phyloP scores from a whole-genome alignment of 2,113 vertebrate genomes.

The Oophaga pumilio region DNA sequence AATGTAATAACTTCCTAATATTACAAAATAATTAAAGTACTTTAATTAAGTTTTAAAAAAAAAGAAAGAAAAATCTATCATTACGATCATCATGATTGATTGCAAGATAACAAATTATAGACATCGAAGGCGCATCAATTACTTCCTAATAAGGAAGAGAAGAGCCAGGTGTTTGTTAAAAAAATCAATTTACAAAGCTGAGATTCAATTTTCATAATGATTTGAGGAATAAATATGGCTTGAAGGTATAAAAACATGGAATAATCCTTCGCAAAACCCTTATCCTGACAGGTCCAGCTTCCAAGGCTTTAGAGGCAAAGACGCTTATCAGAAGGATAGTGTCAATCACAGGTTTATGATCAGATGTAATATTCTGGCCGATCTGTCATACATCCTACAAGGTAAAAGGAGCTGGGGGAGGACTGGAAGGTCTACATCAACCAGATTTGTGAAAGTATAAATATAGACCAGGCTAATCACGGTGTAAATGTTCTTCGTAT shows the following conservation, averaged over 20 bases:
- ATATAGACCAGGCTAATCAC: neutral
- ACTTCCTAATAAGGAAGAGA: constrained; percentile 37
- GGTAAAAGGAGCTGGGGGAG: neutral
- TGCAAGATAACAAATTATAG: constrained; percentile 36
- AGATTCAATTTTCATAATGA: constrained; percentile 40
- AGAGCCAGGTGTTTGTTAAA: constrained; percentile 38
- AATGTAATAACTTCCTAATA: neutral
- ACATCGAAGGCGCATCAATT: constrained; percentile 24
- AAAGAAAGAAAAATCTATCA: constrained; percentile 22
- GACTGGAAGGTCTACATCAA: neutral
- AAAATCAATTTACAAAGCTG: constrained; percentile 33
- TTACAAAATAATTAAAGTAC: constrained; percentile 44
- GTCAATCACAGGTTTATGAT: neutral
- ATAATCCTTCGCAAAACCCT: neutral
- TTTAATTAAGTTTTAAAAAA: neutral
- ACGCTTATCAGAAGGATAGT: neutral
- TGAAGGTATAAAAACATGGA: constrained; percentile 13
- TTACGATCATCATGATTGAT: constrained; percentile 42
- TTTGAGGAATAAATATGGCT: constrained; percentile 30
- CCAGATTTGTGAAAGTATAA: neutral
- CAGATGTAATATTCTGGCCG: neutral
- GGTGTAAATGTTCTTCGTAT: neutral
- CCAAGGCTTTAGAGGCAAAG: neutral
- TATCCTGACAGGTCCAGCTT: neutral
- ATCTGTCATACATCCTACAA: neutral